phyloP scores from a whole-genome alignment of 2,888 invertebrate species.

The Sinelater perroti region DNA sequence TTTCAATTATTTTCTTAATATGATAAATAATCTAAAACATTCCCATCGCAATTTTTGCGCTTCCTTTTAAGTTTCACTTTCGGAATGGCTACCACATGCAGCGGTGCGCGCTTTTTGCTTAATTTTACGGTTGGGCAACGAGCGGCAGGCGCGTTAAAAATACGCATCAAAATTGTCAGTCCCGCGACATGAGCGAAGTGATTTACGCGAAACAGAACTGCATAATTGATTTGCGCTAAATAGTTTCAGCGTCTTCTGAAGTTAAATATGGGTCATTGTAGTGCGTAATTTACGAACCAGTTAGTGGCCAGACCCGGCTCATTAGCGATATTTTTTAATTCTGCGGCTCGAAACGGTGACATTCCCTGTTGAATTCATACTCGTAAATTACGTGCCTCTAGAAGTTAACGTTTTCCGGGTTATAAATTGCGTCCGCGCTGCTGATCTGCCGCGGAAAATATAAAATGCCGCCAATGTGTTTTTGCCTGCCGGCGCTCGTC shows the following conservation, averaged over 20 bases:
- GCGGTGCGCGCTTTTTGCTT: neutral
- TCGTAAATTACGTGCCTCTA: constrained; percentile 42
- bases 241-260: constrained; percentile 40
- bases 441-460: constrained; percentile 13
- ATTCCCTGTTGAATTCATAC: constrained; percentile 45
- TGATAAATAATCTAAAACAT: too few species aligned
- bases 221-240: constrained; percentile 34
- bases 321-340: constrained; percentile 48
- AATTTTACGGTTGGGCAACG: neutral
- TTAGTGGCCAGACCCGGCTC: constrained; percentile 47
- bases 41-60: too few species aligned
- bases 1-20: too few species aligned
- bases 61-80: too few species aligned
- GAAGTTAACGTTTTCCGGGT: constrained; percentile 45
- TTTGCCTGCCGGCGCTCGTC: constrained; percentile 1
- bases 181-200: constrained; percentile 11
- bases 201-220: constrained; percentile 22
- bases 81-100: too few species aligned
- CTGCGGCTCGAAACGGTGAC: constrained; percentile 42
- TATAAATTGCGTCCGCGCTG: constrained; percentile 41
- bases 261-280: constrained; percentile 46
- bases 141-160: constrained; percentile 1
- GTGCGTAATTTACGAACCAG: constrained; percentile 48
- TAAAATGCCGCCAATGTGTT: constrained; percentile 13
- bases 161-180: constrained; percentile 2